A percentile compares a stretch with the other conserved stretches of the same genome.
phyloP scores from a whole-genome alignment of 1,140 invertebrate species.

The Drosophila tani region DNA sequence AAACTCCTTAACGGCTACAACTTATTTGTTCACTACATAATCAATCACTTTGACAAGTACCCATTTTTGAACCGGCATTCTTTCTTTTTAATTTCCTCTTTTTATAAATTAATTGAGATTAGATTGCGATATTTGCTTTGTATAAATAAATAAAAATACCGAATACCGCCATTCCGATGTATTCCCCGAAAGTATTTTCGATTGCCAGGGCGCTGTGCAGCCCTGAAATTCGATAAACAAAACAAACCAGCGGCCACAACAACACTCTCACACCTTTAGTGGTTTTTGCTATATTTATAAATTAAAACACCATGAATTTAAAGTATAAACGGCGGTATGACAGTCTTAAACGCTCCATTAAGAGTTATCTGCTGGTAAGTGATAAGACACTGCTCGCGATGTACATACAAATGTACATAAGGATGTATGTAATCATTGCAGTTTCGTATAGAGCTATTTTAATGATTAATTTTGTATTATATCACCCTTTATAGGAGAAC shows the following conservation, averaged over 20 bases:
- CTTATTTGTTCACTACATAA: background rate
- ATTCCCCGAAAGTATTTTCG: background rate
- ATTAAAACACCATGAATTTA: conserved; percentile 41
- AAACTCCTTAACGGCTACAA: background rate
- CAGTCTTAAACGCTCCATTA: conserved; percentile 23
- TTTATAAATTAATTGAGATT: conserved; percentile 11
- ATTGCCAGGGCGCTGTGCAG: background rate
- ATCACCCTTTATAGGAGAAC: conserved; percentile 88
- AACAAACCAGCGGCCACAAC: conserved; percentile 22
- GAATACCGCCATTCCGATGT: background rate
- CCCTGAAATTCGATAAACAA: conserved; percentile 26
- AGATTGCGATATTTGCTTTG: conserved; percentile 1
- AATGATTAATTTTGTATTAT: background rate
- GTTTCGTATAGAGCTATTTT: background rate
- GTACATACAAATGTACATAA: background rate
- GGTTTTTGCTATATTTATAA: conserved; percentile 21
- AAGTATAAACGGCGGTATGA: conserved; percentile 37
- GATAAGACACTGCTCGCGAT: too few relatives aligned
- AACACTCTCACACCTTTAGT: background rate
- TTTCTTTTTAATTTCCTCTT: background rate
- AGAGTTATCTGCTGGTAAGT: conserved; percentile 33
- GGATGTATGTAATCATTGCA: too few relatives aligned
- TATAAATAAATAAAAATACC: conserved; percentile 23
- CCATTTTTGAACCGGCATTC: background rate
- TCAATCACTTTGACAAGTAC: background rate